These are phyloP conservation scores for Zaprionus tsacasi DNA, from an alignment of 1,140 invertebrate genomes.

Conservation along the genomic window DNA sequence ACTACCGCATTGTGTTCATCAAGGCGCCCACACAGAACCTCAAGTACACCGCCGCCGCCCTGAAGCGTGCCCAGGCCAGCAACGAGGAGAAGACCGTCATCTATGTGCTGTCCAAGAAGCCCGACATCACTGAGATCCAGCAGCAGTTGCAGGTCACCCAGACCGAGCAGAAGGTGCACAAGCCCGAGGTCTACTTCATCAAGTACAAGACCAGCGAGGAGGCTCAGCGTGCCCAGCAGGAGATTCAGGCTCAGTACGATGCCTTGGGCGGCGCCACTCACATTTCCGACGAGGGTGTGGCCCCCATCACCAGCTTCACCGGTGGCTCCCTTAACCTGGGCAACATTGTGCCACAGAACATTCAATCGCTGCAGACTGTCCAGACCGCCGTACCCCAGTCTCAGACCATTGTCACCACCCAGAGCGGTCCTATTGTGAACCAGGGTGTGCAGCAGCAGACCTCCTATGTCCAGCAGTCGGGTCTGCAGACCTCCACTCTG, in stretches of 20 bases:
- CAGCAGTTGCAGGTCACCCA: constrained; percentile 73
- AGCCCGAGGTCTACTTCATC: constrained; percentile 91
- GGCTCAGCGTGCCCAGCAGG: constrained; percentile 78
- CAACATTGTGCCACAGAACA: constrained; percentile 52
- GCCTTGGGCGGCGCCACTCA: constrained; percentile 77
- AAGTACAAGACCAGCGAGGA: constrained; percentile 89
- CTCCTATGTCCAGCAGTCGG: constrained; percentile 36
- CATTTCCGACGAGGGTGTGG: constrained; percentile 79
- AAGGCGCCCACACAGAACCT: constrained; percentile 90
- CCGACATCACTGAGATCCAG: constrained; percentile 75
- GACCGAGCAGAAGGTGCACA: constrained; percentile 84
- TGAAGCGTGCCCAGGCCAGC: constrained; percentile 85
- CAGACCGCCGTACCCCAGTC: constrained; percentile 31
- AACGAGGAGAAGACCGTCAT: constrained; percentile 94
- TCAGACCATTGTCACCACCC: constrained; percentile 36
- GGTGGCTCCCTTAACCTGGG: constrained; percentile 64
- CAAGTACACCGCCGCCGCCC: constrained; percentile 87
- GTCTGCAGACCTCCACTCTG: constrained; percentile 39
- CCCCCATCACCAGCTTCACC: constrained; percentile 73
- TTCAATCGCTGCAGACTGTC: constrained; percentile 24
- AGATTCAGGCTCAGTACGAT: constrained; percentile 83
- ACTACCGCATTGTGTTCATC: constrained; percentile 95
- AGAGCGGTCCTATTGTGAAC: not conserved
- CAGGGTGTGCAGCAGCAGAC: constrained; percentile 37
- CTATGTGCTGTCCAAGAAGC: constrained; percentile 92